Base-by-base conservation (phyloP, 2,113 vertebrate genomes). In the Rattus norvegicus region DNA sequence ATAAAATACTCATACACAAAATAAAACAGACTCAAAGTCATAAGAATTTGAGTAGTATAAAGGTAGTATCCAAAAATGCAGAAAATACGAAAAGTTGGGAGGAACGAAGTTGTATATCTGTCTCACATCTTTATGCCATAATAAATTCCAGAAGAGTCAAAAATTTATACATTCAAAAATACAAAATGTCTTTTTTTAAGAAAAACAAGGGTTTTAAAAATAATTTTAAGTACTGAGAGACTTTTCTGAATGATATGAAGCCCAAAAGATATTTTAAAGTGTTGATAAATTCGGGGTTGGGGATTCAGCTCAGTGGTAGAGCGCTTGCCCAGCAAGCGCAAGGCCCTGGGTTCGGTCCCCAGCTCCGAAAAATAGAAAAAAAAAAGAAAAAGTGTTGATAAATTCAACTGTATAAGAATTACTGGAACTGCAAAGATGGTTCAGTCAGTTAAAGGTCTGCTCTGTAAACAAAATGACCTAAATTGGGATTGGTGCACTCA, bases 81-180 rank as follows among this genome's bases (percentile, higher is more conserved):
- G 56, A 56, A 90, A 76, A 86, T 81, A 73, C 4, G 7, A 30
- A 54, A 39, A 39, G 19, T 39, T 81, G 26, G 12, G 30, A 83
- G 76, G 89, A 95, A 92, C 43, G 84, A 93, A 96, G 54, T 17
- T 93, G 39, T 2, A 85, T 72, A 43, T 90, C 61, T 83, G 30
- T 56, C 11, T 80, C 39, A 90, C 17, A 94, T 13, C 10, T 73
- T 96, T 90, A 86, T 65, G 86, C 39, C 28, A 83, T 95, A 87
- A 81, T 92, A 90, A 95, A 92, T 59, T 92, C 33, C 84, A 87
- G 30, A 80, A 90, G 11, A 77, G 81, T 77, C 59, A 88, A 86
- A 47, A 54, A 92, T 69, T 85, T 87, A 90, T 4, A 80, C 24
- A 59, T 54, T 83, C n/a, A 87, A 91, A 90, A 22, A 88, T 11